phyloP scores from a whole-genome alignment of 2,113 vertebrate genomes.

The Hystrix cristata region DNA sequence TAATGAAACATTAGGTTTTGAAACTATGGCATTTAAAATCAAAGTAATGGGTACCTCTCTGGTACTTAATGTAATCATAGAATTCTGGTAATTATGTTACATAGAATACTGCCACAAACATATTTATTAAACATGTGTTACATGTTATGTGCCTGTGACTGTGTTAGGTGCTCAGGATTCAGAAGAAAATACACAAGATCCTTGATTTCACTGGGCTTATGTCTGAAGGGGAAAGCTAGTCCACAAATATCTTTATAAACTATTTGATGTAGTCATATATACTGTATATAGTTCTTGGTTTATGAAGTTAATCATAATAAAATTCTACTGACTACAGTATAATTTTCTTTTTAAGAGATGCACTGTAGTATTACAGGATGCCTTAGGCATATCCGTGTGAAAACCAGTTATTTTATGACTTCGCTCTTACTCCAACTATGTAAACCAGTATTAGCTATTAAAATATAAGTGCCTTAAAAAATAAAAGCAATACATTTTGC shows the following conservation, averaged over 20 bases:
- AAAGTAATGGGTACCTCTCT: background rate
- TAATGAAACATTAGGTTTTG: slow-evolving; percentile 11
- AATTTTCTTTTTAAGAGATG: slow-evolving; percentile 10
- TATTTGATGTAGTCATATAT: background rate
- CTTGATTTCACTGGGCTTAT: background rate
- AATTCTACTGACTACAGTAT: background rate
- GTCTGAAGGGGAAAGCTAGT: background rate
- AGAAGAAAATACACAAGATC: background rate
- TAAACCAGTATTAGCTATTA: background rate
- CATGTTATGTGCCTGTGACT: background rate
- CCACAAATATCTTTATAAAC: slow-evolving; percentile 26
- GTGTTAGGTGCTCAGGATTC: background rate
- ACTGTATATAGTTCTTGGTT: background rate
- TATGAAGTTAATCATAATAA: background rate
- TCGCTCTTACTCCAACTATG: background rate
- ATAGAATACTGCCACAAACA: background rate
- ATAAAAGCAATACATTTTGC: background rate
- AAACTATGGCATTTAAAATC: slow-evolving; percentile 45
- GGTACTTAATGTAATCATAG: background rate
- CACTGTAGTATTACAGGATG: background rate
- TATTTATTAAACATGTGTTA: background rate
- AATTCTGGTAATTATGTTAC: background rate
- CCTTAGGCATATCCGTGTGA: background rate
- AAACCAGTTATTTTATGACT: slow-evolving; percentile 42
- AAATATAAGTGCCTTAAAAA: slow-evolving; percentile 8